phyloP scores from a whole-genome alignment of 2,888 invertebrate genomes.

The Himalopsyche kuldschensis region DNA sequence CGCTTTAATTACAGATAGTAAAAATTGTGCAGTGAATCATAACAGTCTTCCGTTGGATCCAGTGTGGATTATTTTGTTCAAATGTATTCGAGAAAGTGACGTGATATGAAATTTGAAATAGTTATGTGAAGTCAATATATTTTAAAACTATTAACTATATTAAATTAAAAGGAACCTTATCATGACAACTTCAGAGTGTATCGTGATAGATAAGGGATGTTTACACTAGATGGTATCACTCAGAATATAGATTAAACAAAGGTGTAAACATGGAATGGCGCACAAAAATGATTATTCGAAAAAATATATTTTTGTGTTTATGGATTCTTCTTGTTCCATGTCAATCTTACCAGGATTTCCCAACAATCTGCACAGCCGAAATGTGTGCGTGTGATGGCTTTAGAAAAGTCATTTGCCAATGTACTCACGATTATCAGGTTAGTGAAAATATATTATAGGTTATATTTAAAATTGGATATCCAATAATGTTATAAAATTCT shows the following conservation, averaged over 20 bases:
- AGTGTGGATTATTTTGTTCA: not conserved
- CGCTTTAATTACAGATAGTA: not conserved
- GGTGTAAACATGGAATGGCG: not conserved
- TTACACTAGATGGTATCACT: not conserved
- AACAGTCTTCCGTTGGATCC: not conserved
- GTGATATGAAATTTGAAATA: not conserved
- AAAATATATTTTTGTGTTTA: not conserved
- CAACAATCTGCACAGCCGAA: conserved; percentile 56
- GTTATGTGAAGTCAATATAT: not conserved
- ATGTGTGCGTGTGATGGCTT: conserved; percentile 62
- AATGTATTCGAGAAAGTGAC: not conserved
- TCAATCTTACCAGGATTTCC: not conserved
- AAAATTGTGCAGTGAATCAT: not conserved
- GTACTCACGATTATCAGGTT: conserved; percentile 56
- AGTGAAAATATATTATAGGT: not conserved
- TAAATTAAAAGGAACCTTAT: not conserved
- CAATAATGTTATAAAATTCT: not conserved
- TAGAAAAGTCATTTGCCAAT: conserved; percentile 61
- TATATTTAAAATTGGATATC: not conserved
- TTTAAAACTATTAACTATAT: not conserved
- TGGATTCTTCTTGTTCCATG: not conserved
- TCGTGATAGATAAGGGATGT: not conserved
- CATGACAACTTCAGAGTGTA: not conserved
- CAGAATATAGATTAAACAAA: not conserved
- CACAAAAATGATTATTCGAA: not conserved